Evolutionary conservation across 2,113 vertebrate genomes (phyloP).

Genomic region (Sprattus sprattus): DNA sequence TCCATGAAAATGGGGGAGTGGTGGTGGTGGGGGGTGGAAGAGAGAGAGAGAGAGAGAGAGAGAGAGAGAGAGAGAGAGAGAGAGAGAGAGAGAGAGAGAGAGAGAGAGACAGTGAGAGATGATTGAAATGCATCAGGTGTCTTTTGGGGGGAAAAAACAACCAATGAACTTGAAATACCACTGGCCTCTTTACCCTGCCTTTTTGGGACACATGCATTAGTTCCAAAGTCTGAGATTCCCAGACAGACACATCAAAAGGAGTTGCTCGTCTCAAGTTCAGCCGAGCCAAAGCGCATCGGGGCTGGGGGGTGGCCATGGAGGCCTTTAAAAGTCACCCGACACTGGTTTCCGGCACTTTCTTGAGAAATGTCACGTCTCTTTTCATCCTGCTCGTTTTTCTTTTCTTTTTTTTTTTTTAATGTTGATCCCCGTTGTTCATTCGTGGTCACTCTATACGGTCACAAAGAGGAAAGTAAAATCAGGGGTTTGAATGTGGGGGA

Average conservation of each 20-base stretch:
- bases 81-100: neutral
- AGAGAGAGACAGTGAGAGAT: neutral
- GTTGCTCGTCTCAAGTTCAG: neutral
- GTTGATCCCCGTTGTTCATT: neutral
- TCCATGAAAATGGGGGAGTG: neutral
- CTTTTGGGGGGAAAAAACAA: neutral
- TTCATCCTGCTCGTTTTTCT: neutral
- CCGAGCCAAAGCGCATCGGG: neutral
- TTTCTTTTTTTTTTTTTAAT: neutral
- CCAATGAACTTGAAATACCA: neutral
- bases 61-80: neutral
- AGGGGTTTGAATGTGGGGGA: no score
- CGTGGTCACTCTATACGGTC: no score
- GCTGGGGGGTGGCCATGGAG: neutral
- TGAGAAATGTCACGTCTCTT: neutral
- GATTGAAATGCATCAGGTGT: neutral
- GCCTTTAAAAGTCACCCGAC: neutral
- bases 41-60: conserved; percentile 1
- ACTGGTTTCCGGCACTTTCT: neutral
- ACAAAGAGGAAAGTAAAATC: neutral
- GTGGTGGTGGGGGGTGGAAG: neutral
- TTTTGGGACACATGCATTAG: neutral
- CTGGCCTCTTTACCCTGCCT: neutral
- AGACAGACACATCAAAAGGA: conserved; percentile 16
- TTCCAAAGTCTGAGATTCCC: neutral